Conservation (phyloP, 2,888 invertebrate genomes). For the Cataglyphis rosenhaueri region DNA sequence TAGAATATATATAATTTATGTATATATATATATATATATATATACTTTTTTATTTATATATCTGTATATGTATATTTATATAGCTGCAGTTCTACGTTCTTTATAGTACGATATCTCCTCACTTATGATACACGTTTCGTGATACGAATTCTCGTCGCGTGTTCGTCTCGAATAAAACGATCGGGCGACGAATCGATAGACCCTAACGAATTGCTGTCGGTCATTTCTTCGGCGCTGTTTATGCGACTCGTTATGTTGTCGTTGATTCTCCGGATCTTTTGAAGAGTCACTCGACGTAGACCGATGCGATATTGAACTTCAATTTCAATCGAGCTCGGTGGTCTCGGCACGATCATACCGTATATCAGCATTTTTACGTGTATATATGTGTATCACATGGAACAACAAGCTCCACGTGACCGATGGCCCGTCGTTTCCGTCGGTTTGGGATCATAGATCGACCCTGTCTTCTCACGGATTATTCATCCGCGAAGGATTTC, state of each 20-base stretch:
- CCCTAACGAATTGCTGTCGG: conserved; percentile 19
- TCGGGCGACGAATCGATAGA: conserved; percentile 20
- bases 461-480: conserved; percentile 25
- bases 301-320: conserved; percentile 61
- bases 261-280: conserved; percentile 24
- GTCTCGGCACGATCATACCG: conserved; percentile 51
- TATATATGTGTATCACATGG: conserved; percentile 13
- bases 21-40: conserved; percentile 23
- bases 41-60: conserved; percentile 33
- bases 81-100: conserved; percentile 49
- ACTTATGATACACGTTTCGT: conserved; percentile 41
- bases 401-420: conserved; percentile 34
- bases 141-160: conserved; percentile 16
- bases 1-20: conserved; percentile 74
- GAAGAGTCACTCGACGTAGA: conserved; percentile 42
- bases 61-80: conserved; percentile 50
- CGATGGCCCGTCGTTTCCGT: conserved; percentile 31
- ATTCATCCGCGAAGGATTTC: conserved; percentile 33
- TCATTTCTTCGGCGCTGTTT: neutral
- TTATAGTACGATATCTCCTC: conserved; percentile 21
- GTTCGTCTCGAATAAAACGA: conserved; percentile 26
- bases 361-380: conserved; percentile 27
- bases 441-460: conserved; percentile 7
- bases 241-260: conserved; percentile 33
- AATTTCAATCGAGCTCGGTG: conserved; percentile 42